Evolutionary conservation across 2,113 vertebrate species (phyloP), one percentile per base, ranked within the genome.

Genomic region (Xenopus laevis): DNA sequence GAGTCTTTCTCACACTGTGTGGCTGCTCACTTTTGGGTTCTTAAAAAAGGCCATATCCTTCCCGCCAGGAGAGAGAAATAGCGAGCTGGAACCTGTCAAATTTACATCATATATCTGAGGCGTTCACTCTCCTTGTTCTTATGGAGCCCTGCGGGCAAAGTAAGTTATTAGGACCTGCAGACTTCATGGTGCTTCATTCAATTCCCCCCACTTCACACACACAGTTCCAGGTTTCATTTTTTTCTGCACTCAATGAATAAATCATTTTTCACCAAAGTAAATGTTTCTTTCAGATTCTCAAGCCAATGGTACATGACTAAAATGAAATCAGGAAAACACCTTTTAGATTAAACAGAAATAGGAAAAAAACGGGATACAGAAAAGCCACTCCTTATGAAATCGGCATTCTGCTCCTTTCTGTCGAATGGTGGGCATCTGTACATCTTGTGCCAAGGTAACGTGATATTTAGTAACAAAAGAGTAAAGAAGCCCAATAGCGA

Each of bases 41-140:
- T 44, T 68, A 0, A 71, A 57, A 55, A 62, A 10, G 77, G 33
- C 45, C 10, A 0, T 23, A 68, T 0, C 57, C 55, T 8, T 63
- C 68, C 0, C 8, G 44, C 5, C 11, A 2, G 4, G 21, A 57
- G 45, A 58, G 66, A 23, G 20, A 46, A 12, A 11, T 68, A 57
- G 10, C 71, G 67, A 74, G 82, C 65, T 70, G 23, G 9, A 60
- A 74, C 79, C 78, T 83, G 81, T 71, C 60, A 21, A 13, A 27
- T 78, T 70, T 72, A 64, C 15, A 15, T 40, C 55, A 33, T 40
- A 77, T 16, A 66, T 71, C 57, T 18, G 16, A 10, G 77, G 20
- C 57, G 52, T 63, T 71, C 60, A 4, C 0, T 50, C 50, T 68
- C 59, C 47, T 0, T 27, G 71, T 80, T 79, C 79, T 74, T 45